Evolutionary conservation across 2,888 invertebrate genomes (phyloP).

Genomic region (Bhutanitis thaidina): DNA sequence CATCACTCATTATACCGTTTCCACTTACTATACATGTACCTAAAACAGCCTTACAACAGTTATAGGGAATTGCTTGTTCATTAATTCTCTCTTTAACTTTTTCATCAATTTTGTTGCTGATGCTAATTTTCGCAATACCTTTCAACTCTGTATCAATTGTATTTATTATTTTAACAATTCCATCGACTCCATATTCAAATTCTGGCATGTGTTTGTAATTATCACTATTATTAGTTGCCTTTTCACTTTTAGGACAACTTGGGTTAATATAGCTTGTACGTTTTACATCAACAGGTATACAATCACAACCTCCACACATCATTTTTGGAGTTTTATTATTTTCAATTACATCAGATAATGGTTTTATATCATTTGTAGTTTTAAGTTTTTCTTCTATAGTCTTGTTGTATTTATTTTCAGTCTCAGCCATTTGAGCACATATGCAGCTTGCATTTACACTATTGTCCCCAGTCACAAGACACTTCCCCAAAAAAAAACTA

Average conservation of each 20-base stretch:
- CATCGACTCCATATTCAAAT: conserved; percentile 49
- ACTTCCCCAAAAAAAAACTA: conserved; percentile 44
- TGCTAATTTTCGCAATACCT: conserved; percentile 9
- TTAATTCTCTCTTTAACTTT: conserved; percentile 19
- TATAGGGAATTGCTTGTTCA: conserved; percentile 40
- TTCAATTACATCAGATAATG: background rate
- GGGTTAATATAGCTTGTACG: conserved; percentile 3
- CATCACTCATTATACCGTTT: conserved; percentile 55
- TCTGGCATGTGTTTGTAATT: conserved; percentile 30
- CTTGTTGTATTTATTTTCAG: conserved; percentile 30
- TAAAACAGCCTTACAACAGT: conserved; percentile 61
- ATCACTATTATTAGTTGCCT: conserved; percentile 16
- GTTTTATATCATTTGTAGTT: background rate
- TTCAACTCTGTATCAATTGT: conserved; percentile 47
- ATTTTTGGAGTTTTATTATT: conserved; percentile 1
- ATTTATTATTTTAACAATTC: conserved; percentile 57
- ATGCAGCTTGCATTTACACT: conserved; percentile 39
- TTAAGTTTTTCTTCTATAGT: conserved; percentile 7
- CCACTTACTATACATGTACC: conserved; percentile 68
- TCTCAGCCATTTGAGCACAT: conserved; percentile 44
- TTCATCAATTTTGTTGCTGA: conserved; percentile 5
- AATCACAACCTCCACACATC: conserved; percentile 43
- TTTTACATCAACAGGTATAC: conserved; percentile 23
- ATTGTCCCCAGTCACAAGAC: conserved; percentile 39
- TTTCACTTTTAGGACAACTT: conserved; percentile 3